Conservation (phyloP, 2,113 vertebrate genomes). For the Ondatra zibethicus region DNA sequence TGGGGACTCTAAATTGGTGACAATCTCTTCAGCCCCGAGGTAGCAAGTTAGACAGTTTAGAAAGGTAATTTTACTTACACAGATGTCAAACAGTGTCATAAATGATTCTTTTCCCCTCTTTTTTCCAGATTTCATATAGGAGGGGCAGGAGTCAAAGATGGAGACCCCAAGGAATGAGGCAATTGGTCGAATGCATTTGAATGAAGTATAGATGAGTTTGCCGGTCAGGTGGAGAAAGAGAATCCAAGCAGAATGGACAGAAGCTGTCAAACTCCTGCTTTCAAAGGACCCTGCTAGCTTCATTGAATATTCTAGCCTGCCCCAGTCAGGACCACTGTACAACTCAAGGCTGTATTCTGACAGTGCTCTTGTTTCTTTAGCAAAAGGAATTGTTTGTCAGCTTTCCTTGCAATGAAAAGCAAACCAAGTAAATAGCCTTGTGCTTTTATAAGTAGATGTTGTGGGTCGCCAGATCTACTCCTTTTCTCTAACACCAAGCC, state of each 20-base stretch:
- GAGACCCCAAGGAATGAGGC: neutral
- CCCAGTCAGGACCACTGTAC: neutral
- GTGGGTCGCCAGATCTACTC: neutral
- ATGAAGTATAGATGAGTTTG: neutral
- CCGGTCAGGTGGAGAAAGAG: neutral
- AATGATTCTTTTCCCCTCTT: constrained; percentile 33
- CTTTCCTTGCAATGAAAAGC: neutral
- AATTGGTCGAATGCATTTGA: neutral
- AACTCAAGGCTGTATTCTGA: neutral
- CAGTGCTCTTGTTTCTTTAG: neutral
- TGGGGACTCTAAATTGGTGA: neutral
- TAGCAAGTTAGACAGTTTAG: neutral
- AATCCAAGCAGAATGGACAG: neutral
- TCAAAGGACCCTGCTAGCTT: neutral
- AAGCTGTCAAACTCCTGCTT: accelerated
- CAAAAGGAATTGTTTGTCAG: neutral
- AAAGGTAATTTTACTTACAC: neutral
- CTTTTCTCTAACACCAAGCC: neutral
- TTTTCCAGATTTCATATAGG: neutral
- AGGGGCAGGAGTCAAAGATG: neutral
- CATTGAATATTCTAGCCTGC: neutral
- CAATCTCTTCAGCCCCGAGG: neutral
- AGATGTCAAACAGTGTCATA: neutral
- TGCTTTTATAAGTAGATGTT: constrained; percentile 22
- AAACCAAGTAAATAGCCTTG: neutral